Evolutionary conservation across 2,113 vertebrate species (phyloP), one percentile per base, ranked within the genome.

Genomic region (Telmatochromis sp.): DNA sequence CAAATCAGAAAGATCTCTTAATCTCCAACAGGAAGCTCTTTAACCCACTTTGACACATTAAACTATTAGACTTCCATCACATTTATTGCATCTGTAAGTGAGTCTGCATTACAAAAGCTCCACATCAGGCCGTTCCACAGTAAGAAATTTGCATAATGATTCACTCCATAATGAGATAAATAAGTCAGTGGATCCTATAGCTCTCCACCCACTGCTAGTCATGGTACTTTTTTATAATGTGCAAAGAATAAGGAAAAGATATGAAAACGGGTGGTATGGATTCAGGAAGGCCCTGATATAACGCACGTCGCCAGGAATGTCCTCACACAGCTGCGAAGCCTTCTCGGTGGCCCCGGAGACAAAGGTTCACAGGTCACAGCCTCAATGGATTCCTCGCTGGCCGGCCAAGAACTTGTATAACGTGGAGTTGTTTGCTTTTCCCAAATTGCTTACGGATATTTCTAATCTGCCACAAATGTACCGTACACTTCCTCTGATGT

Each of bases 351-450:
- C 83, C 79, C 58, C 12, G 7, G 35, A 89, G 83, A 84, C 86
- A 91, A 91, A 91, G n/a, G 87, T 86, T 89, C 89, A 84, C 81
- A 91, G 83, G 88, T 91, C 83, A 3, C 83, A 21, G 55, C 80
- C 85, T 89, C 50, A 47, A 89, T 85, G 85, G 28, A 90, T 84
- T 87, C 65, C 54, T 87, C 47, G 0, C 82, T 7, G 33, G 57
- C 51, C 11, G 6, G 92, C 91, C 91, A 93, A 92, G 51, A 89
- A 80, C 57, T 95, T 82, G 75, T 88, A 40, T 63, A 94, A 93
- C 53, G 26, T 37, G 31, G n/a, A 47, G 13, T 83, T 87, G 68
- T 88, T 94, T 83, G 87, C 51, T 82, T 83, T 82, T 78, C 81
- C 68, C 75, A 33, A 87, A 86, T 90, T 82, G 83, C 90, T 80